Evolutionary conservation across 2,113 vertebrate species (phyloP), one percentile per base, ranked within the genome.

Genomic region (Orycteropus afer): DNA sequence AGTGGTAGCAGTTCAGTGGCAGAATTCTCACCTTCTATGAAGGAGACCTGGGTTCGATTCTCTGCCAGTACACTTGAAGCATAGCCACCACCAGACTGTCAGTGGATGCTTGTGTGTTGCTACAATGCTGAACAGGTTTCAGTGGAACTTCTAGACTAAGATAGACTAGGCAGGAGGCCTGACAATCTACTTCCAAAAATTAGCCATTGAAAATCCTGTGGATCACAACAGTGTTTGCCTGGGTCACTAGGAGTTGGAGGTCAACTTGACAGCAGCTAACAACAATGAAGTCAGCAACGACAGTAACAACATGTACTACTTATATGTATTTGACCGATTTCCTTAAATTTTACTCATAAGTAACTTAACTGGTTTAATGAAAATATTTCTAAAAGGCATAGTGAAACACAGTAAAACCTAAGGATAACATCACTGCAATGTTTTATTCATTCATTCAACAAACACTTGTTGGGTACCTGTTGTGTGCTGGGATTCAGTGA

Each of bases 311-410:
- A 23, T 27, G 23, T 59, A 59, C 7, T 65, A 59, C 0, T 2
- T 87, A 0, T 2, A 7, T 88, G 49, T 22, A 12, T 74, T 9
- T 45, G 59, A 77, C 71, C 37, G 25, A 23, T 86, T 92, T 79
- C 9, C 4, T 61, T 81, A 51, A 81, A 90, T 65, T 95, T 88
- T n/a, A 93, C 55, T 95, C 10, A 18, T 91, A 55, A 88, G 71
- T 93, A 79, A 74, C 71, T 79, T 79, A 49, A 61, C 20, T 47
- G 0, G 0, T 93, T 93, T 96, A 80, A 85, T 95, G 53, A 76
- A 69, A 81, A 37, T 65, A 37, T 83, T 89, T 87, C 81, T n/a
- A 67, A 73, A 84, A 82, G 42, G 3, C 4, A 2, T 69, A 25
- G 5, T 23, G 61, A 85, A 92, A 15, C 34, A 65, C 53, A 82